Conservation (phyloP, 2,113 vertebrate genomes). For the Podilymbus podiceps region DNA sequence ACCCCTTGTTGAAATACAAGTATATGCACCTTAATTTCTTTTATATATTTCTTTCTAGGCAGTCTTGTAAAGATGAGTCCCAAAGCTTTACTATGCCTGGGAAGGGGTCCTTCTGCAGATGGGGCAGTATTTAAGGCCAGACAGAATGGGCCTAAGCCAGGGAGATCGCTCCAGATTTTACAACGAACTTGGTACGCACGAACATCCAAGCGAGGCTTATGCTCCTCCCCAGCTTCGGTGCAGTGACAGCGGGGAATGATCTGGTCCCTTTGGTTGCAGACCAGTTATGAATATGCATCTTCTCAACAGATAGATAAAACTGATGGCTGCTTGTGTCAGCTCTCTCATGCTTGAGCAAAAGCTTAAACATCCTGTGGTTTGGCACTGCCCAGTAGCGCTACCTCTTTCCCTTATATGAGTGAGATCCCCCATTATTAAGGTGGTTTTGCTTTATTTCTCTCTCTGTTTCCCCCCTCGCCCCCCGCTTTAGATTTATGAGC, state of each 20-base stretch:
- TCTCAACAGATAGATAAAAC: not conserved
- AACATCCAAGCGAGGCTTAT: not conserved
- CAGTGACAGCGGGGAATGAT: not conserved
- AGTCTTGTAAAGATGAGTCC: not conserved
- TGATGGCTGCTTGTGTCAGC: not conserved
- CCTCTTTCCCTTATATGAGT: not conserved
- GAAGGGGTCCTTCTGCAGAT: not conserved
- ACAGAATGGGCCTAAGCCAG: not conserved
- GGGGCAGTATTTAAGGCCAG: not conserved
- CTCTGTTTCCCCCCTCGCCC: not conserved
- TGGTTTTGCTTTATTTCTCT: not conserved
- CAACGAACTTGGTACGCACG: not conserved
- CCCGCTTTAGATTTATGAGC: conserved; percentile 60
- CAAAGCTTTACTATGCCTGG: not conserved
- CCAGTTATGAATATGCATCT: not conserved
- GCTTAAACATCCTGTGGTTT: not conserved
- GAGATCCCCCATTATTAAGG: not conserved
- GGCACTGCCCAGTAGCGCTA: not conserved
- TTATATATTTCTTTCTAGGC: not conserved
- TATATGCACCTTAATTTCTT: not conserved
- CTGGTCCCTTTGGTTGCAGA: not conserved
- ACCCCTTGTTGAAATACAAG: not conserved
- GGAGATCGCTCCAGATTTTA: not conserved
- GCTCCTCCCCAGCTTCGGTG: not conserved
- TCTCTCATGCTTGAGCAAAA: not conserved